Evolutionary conservation across 1,140 invertebrate species (phyloP), one percentile per base, ranked within the genome.

Genomic region (Cecropterus lyciades): DNA sequence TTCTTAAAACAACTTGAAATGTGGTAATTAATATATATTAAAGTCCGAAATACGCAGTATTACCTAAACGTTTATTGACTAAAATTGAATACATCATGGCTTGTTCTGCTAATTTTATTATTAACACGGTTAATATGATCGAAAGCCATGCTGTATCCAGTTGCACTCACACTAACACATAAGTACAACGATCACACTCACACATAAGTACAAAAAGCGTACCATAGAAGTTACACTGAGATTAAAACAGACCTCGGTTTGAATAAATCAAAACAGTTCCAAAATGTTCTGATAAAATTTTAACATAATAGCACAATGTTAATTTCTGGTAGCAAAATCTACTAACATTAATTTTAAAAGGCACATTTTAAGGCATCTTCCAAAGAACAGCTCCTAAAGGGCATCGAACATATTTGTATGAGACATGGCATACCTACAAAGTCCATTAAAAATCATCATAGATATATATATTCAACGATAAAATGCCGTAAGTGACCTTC

Each of bases 171-270:
- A 79, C 73, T 65, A 70, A 80, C 67, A 73, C 65, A 80, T 79
- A 81, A 84, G 75, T 78, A 84, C 80, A 15, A 81, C 76, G 75
- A 74, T 24, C 63, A 73, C 74, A 82, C 69, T 73, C 78, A 82
- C 74, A 77, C 73, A 74, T 87, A 89, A 89, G 87, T 89, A 89
- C 85, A 87, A 80, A 84, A 85, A 79, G 79, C 80, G 75, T 81
- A 86, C 79, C 67, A 71, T 77, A 77, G 65, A 79, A 70, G 67
- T 71, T 67, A 71, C 71, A 46, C 66, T 70, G 81, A 89, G 81
- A 87, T 89, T 81, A 77, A 60, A 69, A 68, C 77, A 84, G 79
- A 79, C 73, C 74, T 76, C 55, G 33, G 27, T 37, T 37, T 60
- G 10, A 7, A 51, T n/a, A 42, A 51, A 49, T 63, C 15, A 66